These are phyloP conservation scores for Acomys russatus DNA, from an alignment of 2,797 vertebrate genomes.

Conservation along the genomic window DNA sequence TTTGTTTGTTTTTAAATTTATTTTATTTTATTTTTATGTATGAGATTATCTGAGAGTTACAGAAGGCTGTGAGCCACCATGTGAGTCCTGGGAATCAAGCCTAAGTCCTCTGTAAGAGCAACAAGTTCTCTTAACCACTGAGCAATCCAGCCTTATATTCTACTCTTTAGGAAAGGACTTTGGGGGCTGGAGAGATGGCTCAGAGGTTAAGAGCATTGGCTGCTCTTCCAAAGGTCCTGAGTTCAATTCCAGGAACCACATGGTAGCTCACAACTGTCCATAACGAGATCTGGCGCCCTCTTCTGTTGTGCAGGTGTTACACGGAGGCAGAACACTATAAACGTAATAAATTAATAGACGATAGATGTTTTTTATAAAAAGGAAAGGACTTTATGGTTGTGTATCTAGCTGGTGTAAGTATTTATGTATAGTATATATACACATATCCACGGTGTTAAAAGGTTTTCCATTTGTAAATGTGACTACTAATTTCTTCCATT, in stretches of 20 bases:
- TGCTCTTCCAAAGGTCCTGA: too few relatives aligned
- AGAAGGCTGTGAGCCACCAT: not conserved
- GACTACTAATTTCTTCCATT: constrained; percentile 31
- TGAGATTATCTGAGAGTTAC: not conserved
- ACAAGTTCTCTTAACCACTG: not conserved
- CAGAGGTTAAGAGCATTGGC: too few relatives aligned
- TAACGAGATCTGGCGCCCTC: too few relatives aligned
- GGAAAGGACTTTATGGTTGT: constrained; percentile 26
- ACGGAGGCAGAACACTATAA: too few relatives aligned
- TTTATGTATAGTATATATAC: not conserved
- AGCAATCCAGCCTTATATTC: not conserved
- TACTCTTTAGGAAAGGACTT: constrained; percentile 38
- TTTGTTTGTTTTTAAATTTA: not conserved
- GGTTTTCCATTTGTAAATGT: constrained; percentile 45
- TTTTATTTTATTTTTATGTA: not conserved
- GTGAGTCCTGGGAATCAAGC: not conserved
- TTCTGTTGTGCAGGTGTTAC: too few relatives aligned
- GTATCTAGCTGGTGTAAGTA: constrained; percentile 13
- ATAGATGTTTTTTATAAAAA: not conserved
- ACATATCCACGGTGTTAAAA: not conserved
- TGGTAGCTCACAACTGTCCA: too few relatives aligned
- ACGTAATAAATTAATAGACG: too few relatives aligned
- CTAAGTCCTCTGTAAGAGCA: not conserved
- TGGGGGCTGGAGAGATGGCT: too few relatives aligned
- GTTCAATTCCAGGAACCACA: too few relatives aligned